These are phyloP conservation scores for Strigamia maritima DNA, from an alignment of 2,888 invertebrate species.

Conservation along the genomic window DNA sequence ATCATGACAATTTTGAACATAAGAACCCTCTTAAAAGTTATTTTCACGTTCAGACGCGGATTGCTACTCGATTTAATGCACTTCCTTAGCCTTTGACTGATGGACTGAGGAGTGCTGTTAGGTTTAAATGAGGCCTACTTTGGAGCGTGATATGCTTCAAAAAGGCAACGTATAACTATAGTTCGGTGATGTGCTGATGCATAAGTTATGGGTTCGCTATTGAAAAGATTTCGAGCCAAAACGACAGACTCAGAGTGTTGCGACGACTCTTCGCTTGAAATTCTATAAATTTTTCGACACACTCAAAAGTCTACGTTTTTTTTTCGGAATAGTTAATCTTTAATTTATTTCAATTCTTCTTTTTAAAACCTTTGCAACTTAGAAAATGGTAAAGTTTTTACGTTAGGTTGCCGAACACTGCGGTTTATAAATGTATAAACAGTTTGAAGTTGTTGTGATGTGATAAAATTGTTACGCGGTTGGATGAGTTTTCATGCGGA, in stretches of 20 bases:
- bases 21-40: not conserved
- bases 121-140: not conserved
- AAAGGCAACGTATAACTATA: not conserved
- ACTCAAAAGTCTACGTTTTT: not conserved
- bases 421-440: too few species aligned
- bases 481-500: too few species aligned
- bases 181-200: not conserved
- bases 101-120: not conserved
- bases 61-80: conserved; percentile 4
- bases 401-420: not conserved
- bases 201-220: not conserved
- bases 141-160: not conserved
- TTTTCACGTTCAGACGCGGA: not conserved
- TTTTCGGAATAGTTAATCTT: not conserved
- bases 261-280: not conserved
- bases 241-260: not conserved
- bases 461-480: too few species aligned
- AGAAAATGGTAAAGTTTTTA: not conserved
- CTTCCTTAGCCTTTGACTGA: conserved; percentile 4
- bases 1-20: conserved; percentile 4
- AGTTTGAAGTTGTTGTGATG: too few species aligned
- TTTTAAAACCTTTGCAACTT: not conserved
- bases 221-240: not conserved
- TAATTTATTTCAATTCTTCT: not conserved
- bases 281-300: not conserved